Evolutionary conservation across 2,888 invertebrate species (phyloP).

Genomic region (Agrotis segetum): DNA sequence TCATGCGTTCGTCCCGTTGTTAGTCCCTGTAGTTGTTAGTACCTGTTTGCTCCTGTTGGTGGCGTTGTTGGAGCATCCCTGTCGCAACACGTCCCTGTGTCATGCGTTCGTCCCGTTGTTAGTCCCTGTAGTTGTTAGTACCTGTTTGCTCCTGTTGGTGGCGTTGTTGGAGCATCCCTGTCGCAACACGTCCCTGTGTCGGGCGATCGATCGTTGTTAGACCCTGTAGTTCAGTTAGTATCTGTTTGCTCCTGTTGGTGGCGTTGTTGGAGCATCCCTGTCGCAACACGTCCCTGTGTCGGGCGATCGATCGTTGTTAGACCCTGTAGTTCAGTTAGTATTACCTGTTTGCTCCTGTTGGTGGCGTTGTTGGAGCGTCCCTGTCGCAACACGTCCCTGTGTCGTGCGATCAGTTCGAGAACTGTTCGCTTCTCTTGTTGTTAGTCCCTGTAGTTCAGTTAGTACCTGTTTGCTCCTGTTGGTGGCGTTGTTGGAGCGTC

Average conservation of each 20-base stretch:
- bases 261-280: no score
- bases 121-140: not conserved
- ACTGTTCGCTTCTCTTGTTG: constrained; percentile 88
- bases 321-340: no score
- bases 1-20: constrained; percentile 59
- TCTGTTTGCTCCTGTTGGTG: no score
- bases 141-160: constrained; percentile 89
- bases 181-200: constrained; percentile 88
- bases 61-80: constrained; percentile 90
- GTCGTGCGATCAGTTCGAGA: constrained; percentile 86
- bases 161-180: constrained; percentile 90
- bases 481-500: constrained; percentile 67
- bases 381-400: no score
- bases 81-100: constrained; percentile 89
- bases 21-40: constrained; percentile 68
- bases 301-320: constrained; percentile 83
- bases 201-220: no score
- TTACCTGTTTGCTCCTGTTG: no score
- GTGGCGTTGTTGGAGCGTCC: no score
- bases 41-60: constrained; percentile 89
- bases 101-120: no score
- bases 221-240: no score
- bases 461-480: not conserved
- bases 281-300: constrained; percentile 42
- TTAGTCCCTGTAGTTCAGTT: no score